phyloP scores from a whole-genome alignment of 2,113 vertebrate genomes.

The Oryctolagus cuniculus region DNA sequence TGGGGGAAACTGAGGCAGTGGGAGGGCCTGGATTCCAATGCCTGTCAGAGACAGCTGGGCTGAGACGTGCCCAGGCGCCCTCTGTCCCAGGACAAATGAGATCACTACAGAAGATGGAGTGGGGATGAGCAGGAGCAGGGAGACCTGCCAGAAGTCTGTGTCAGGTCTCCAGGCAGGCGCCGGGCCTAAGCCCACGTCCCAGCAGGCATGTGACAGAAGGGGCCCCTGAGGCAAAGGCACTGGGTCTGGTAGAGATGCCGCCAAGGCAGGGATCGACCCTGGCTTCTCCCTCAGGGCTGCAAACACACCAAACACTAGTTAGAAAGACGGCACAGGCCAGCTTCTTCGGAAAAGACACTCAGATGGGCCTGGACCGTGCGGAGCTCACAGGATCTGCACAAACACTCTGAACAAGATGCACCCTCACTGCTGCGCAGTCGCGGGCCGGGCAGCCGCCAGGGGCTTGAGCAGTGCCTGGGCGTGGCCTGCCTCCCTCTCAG shows the following conservation, averaged over 20 bases:
- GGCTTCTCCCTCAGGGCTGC: not conserved
- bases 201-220: not conserved
- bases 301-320: rapidly evolving
- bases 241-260: not conserved
- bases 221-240: not conserved
- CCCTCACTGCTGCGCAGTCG: not conserved
- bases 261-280: not conserved
- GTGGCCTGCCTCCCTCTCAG: no score
- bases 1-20: not conserved
- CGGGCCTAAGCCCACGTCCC: not conserved
- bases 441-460: not conserved
- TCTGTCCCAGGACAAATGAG: no score
- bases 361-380: not conserved
- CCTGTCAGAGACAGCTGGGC: not conserved
- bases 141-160: not conserved
- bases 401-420: not conserved
- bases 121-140: not conserved
- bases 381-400: not conserved
- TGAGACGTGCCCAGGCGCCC: not conserved
- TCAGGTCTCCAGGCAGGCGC: not conserved
- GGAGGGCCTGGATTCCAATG: not conserved
- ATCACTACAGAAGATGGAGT: not conserved
- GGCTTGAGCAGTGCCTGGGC: not conserved
- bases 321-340: not conserved
- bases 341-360: not conserved